A percentile compares a stretch with the other conserved stretches of the same genome.
Evolutionary conservation across 1,140 invertebrate genomes (phyloP).

Genomic region (Temnothorax nylanderi): DNA sequence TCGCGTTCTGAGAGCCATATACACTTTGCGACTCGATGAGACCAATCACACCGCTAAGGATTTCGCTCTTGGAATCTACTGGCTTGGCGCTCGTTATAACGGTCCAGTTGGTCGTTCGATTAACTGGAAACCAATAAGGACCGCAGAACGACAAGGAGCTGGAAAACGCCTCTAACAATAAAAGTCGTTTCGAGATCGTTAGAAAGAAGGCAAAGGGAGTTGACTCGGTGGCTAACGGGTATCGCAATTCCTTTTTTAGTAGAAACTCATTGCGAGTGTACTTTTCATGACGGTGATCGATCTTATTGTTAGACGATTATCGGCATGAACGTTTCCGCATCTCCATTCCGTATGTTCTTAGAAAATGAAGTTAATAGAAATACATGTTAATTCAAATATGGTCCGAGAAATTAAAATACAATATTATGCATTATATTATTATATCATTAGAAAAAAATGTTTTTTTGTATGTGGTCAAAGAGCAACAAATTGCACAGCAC

Average conservation of each 20-base stretch:
- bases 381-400: neutral
- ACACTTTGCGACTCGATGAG: conserved; percentile 47
- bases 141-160: conserved; percentile 45
- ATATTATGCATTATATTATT: neutral
- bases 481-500: neutral
- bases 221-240: conserved; percentile 43
- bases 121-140: conserved; percentile 73
- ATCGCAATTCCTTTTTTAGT: conserved; percentile 46
- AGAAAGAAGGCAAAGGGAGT: conserved; percentile 8
- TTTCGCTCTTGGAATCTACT: conserved; percentile 41
- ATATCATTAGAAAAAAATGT: neutral
- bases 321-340: neutral
- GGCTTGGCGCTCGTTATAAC: conserved; percentile 64
- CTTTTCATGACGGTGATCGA: conserved; percentile 10
- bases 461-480: neutral
- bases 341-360: neutral
- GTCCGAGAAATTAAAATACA: neutral
- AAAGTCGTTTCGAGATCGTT: conserved; percentile 46
- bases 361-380: neutral
- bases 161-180: conserved; percentile 49
- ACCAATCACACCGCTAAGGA: conserved; percentile 42
- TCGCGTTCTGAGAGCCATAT: conserved; percentile 54
- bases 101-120: conserved; percentile 68
- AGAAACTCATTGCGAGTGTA: neutral
- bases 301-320: neutral